Percentiles rank a stretch among this genome's conserved stretches.
Evolutionary conservation across 2,113 vertebrate species (phyloP).

Genomic region (Platysternon megacephalum): DNA sequence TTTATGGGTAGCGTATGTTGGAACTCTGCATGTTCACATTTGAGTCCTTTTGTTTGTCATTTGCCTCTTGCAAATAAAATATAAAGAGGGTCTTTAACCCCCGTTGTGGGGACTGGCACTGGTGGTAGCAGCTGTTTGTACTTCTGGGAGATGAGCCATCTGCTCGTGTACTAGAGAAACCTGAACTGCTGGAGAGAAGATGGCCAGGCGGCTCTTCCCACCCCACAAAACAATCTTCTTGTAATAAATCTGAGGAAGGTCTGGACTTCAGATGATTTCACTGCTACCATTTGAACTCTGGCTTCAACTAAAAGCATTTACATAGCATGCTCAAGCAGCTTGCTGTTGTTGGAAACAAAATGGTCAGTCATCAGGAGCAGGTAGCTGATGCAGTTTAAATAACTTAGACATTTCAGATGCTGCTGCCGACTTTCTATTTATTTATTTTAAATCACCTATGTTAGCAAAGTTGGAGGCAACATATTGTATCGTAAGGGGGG

Average conservation of each 20-base stretch:
- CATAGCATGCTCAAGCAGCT: neutral
- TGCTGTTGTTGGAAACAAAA: neutral
- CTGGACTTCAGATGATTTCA: neutral
- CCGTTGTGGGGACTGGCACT: slow-evolving; percentile 65
- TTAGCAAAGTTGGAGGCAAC: neutral
- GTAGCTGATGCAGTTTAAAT: neutral
- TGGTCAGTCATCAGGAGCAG: slow-evolving; percentile 14
- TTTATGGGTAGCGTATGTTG: neutral
- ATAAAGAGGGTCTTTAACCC: slow-evolving; percentile 66
- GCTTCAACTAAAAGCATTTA: fast-evolving
- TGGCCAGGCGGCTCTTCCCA: neutral
- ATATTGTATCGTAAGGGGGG: neutral
- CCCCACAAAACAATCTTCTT: neutral
- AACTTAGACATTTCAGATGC: neutral
- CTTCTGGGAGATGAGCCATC: slow-evolving; percentile 73
- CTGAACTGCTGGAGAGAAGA: slow-evolving; percentile 25
- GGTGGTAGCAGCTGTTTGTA: slow-evolving; percentile 68
- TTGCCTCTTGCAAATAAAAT: slow-evolving; percentile 55
- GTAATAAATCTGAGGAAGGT: slow-evolving; percentile 24
- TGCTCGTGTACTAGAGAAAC: slow-evolving; percentile 57
- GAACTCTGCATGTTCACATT: slow-evolving; percentile 55
- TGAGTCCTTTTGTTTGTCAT: slow-evolving; percentile 67
- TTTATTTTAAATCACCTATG: neutral
- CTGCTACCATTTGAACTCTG: neutral
- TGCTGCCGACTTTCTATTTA: neutral